Conservation (phyloP, 2,888 invertebrate genomes). For the Chalcis sispes region DNA sequence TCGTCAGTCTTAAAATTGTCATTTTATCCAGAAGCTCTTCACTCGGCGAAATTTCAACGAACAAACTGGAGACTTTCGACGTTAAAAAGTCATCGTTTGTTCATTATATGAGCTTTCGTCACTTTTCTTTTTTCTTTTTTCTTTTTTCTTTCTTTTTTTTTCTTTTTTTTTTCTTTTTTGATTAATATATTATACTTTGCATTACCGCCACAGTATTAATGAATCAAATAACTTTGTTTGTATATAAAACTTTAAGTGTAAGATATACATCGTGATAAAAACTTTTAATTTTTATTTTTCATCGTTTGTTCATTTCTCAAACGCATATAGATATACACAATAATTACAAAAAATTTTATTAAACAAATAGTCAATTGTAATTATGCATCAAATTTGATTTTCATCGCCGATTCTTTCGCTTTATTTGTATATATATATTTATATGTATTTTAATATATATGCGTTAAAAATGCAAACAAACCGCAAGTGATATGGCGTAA, state of each 20-base stretch:
- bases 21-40: slow-evolving; percentile 32
- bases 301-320: not conserved
- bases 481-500: slow-evolving; percentile 18
- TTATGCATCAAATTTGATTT: slow-evolving; percentile 12
- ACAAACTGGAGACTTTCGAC: slow-evolving; percentile 6
- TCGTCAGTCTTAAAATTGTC: slow-evolving; percentile 41
- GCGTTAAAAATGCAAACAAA: slow-evolving; percentile 5
- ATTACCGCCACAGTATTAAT: not conserved
- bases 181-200: slow-evolving; percentile 19
- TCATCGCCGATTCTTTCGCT: not conserved
- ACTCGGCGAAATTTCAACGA: slow-evolving; percentile 21
- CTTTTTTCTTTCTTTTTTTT: slow-evolving; percentile 14
- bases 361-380: slow-evolving; percentile 22
- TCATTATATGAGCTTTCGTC: slow-evolving; percentile 10
- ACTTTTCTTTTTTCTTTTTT: slow-evolving; percentile 14
- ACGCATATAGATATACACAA: slow-evolving; percentile 48
- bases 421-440: not conserved
- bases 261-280: slow-evolving; percentile 34
- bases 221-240: slow-evolving; percentile 7
- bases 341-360: slow-evolving; percentile 42
- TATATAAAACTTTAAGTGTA: slow-evolving; percentile 38
- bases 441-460: not conserved
- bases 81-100: slow-evolving; percentile 7
- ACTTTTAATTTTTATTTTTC: not conserved
- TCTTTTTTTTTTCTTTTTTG: slow-evolving; percentile 16